Conservation (phyloP, 2,888 invertebrate genomes). For the Coelopa pilipes region DNA sequence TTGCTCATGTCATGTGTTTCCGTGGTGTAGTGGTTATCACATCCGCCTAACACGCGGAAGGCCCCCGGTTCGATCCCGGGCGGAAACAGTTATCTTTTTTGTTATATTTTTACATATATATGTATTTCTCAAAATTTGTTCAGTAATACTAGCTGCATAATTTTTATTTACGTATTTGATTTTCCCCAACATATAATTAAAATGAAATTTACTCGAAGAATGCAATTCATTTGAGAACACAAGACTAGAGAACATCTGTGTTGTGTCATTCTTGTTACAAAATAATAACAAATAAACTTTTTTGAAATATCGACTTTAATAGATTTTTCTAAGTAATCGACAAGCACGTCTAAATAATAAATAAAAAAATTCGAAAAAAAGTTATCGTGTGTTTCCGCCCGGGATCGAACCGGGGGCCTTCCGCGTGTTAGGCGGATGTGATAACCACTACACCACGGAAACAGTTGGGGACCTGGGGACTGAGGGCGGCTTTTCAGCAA, state of each 20-base stretch:
- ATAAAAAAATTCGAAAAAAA: background rate
- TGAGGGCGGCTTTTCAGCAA: too few relatives aligned
- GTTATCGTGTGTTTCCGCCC: conserved; percentile 58
- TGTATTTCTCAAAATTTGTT: too few relatives aligned
- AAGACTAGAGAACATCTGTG: too few relatives aligned
- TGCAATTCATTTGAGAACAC: too few relatives aligned
- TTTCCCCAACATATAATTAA: too few relatives aligned
- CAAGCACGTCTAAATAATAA: too few relatives aligned
- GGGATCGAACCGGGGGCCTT: conserved; percentile 68
- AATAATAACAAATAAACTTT: too few relatives aligned
- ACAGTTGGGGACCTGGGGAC: conserved; percentile 2
- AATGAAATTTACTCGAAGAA: too few relatives aligned
- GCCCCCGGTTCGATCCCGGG: conserved; percentile 68
- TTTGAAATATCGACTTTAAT: too few relatives aligned
- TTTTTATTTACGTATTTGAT: background rate
- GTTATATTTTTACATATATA: background rate
- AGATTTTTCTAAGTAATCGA: too few relatives aligned
- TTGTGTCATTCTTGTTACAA: too few relatives aligned
- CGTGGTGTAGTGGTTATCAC: conserved; percentile 64
- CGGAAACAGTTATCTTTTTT: conserved; percentile 53
- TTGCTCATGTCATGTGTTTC: conserved; percentile 49
- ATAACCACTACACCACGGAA: conserved; percentile 57
- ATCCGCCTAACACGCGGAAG: conserved; percentile 66
- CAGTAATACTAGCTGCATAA: too few relatives aligned
- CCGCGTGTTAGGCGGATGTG: conserved; percentile 64